phyloP scores from a whole-genome alignment of 2,888 invertebrate genomes.

The Isotomurus palustris region DNA sequence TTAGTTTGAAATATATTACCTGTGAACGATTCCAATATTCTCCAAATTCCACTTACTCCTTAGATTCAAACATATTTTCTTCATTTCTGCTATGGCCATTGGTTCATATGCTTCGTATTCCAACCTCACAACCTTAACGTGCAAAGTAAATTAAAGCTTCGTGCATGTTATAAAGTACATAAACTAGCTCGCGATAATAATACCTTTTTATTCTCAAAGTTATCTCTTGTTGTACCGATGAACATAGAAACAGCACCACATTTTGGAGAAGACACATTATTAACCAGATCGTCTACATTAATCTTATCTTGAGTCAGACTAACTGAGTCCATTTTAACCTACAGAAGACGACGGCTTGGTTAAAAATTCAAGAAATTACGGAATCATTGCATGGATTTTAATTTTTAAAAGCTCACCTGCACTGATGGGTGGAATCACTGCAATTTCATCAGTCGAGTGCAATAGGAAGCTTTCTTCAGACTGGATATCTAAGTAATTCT shows the following conservation, averaged over 20 bases:
- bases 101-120: constrained; percentile 91
- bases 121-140: constrained; percentile 66
- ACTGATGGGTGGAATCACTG: constrained; percentile 89
- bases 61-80: constrained; percentile 68
- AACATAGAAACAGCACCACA: constrained; percentile 89
- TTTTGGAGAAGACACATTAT: constrained; percentile 62
- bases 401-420: constrained; percentile 61
- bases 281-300: constrained; percentile 62
- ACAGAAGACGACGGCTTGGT: constrained; percentile 45
- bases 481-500: constrained; percentile 62
- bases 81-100: constrained; percentile 83
- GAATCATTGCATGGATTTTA: not conserved
- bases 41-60: constrained; percentile 71
- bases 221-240: constrained; percentile 81
- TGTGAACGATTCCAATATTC: constrained; percentile 80
- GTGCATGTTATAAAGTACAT: not conserved
- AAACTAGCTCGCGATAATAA: not conserved
- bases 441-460: constrained; percentile 71
- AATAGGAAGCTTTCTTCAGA: constrained; percentile 57
- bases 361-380: not conserved
- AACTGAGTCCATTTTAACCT: constrained; percentile 62
- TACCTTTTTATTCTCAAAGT: constrained; percentile 73
- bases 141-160: constrained; percentile 5
- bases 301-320: constrained; percentile 65
- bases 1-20: constrained; percentile 53